These are phyloP conservation scores for Amphiduros pacificus DNA, from an alignment of 2,888 invertebrate species.

Conservation along the genomic window DNA sequence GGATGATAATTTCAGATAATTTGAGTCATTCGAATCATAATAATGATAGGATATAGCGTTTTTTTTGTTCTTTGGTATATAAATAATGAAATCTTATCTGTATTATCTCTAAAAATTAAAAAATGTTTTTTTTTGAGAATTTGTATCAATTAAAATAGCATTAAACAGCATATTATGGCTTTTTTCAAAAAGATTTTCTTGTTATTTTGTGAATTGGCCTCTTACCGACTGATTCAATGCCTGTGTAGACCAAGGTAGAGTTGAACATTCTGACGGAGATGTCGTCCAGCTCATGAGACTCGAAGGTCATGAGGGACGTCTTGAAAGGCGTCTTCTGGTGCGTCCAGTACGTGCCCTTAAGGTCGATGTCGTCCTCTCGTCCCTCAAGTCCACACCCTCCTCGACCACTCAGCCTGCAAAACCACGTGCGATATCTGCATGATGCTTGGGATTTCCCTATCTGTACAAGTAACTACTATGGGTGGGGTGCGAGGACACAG, in stretches of 20 bases:
- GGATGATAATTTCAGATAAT: no score
- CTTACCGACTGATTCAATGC: constrained; percentile 51
- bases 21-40: no score
- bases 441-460: neutral
- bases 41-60: no score
- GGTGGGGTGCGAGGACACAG: no score
- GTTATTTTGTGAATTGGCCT: no score
- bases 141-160: no score
- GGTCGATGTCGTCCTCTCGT: constrained; percentile 59
- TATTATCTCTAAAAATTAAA: no score
- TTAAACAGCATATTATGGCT: no score
- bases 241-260: constrained; percentile 78
- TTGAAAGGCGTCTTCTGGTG: constrained; percentile 80
- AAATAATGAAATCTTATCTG: no score
- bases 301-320: constrained; percentile 74
- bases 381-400: constrained; percentile 11
- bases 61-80: no score
- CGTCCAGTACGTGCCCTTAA: constrained; percentile 76
- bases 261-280: constrained; percentile 86
- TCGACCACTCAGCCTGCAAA: constrained; percentile 7
- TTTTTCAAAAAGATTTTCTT: no score
- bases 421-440: constrained; percentile 12
- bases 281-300: constrained; percentile 81
- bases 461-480: neutral
- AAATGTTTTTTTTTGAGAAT: no score